A percentile compares a stretch with the other conserved stretches of the same genome.
phyloP scores from a whole-genome alignment of 2,797 vertebrate species.

The Microtus californicus region DNA sequence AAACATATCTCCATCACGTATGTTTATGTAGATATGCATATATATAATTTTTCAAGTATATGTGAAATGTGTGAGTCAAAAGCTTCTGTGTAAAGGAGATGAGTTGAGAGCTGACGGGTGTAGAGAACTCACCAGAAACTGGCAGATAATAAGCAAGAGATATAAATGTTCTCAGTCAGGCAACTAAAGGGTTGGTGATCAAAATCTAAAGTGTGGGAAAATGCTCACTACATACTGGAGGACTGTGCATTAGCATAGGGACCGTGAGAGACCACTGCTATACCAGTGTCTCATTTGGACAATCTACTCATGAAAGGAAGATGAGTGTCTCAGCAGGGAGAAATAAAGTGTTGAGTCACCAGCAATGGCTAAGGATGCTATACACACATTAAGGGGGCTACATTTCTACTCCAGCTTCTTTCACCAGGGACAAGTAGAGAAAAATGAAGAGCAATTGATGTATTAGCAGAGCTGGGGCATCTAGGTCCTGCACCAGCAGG shows the following conservation, averaged over 20 bases:
- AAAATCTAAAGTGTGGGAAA: background rate
- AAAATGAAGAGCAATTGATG: background rate
- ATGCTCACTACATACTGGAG: background rate
- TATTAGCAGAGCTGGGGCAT: background rate
- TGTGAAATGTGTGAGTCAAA: background rate
- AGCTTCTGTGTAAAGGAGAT: background rate
- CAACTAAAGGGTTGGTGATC: rapidly evolving
- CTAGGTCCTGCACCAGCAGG: rapidly evolving
- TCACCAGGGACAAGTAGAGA: background rate
- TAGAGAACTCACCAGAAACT: background rate
- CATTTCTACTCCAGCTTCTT: background rate
- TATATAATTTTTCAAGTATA: background rate
- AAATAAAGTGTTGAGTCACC: rapidly evolving
- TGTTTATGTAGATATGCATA: background rate
- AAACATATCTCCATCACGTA: background rate
- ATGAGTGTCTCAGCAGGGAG: background rate
- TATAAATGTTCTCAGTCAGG: background rate
- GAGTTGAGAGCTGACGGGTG: background rate
- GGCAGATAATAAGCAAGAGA: background rate
- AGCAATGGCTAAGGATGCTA: background rate
- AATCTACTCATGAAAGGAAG: background rate
- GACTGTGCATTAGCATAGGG: background rate
- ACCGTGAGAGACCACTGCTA: background rate
- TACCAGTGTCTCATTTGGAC: background rate
- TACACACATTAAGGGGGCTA: rapidly evolving